Evolutionary conservation across 2,113 vertebrate species (phyloP).

Genomic region (Axis porcinus): DNA sequence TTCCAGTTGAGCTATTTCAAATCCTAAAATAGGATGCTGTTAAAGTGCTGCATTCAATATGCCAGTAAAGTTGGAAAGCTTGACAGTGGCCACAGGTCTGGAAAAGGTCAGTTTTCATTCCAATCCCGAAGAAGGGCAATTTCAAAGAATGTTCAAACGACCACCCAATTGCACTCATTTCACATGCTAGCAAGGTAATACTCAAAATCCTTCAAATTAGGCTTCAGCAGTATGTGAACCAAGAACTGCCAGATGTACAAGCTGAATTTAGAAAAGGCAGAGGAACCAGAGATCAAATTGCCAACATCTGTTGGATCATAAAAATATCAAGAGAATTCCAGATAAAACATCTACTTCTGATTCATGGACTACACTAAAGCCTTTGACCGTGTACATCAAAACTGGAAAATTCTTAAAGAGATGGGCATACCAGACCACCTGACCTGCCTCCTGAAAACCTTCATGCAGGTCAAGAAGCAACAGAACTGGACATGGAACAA

Average conservation of each 20-base stretch:
- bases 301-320: not conserved
- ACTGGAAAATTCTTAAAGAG: not conserved
- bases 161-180: not conserved
- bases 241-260: not conserved
- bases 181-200: not conserved
- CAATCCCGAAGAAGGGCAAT: not conserved
- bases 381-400: not conserved
- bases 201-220: not conserved
- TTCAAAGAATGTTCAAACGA: rapidly evolving
- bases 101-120: not conserved
- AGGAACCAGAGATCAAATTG: not conserved
- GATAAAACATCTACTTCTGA: not conserved
- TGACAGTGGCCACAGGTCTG: not conserved
- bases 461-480: not conserved
- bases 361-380: not conserved
- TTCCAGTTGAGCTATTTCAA: not conserved
- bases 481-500: not conserved
- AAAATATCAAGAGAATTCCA: not conserved
- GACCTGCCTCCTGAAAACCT: not conserved
- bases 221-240: not conserved
- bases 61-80: not conserved
- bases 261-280: not conserved
- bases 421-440: not conserved
- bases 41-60: not conserved
- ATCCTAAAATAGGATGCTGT: not conserved